Percentiles rank a stretch among this genome's conserved stretches.
Conservation (phyloP, 2,888 invertebrate genomes). For the Plemyria rubiginata region DNA sequence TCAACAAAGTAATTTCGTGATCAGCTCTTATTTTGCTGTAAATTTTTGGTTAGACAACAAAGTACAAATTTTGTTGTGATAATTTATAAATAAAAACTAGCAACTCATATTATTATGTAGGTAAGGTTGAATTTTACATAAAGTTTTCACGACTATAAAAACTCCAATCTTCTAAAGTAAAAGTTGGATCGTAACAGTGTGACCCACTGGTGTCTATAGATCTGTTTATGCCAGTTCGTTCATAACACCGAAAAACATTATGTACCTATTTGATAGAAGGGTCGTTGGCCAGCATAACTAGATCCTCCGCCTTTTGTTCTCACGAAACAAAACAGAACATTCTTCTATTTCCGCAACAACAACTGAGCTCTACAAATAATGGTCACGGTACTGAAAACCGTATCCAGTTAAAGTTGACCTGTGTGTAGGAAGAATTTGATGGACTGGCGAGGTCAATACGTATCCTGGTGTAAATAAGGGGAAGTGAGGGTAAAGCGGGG, state of each 20-base stretch:
- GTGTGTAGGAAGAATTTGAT: constrained; percentile 43
- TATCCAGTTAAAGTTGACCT: constrained; percentile 60
- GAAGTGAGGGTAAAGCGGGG: constrained; percentile 52
- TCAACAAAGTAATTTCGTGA: not conserved
- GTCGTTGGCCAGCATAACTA: constrained; percentile 50
- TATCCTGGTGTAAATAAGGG: constrained; percentile 65
- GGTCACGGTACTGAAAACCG: constrained; percentile 39
- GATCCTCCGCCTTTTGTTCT: constrained; percentile 47
- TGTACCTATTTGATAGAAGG: constrained; percentile 70
- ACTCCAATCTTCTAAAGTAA: not conserved
- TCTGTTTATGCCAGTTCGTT: constrained; percentile 13
- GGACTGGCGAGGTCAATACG: constrained; percentile 51
- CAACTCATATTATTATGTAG: not conserved
- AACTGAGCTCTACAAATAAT: constrained; percentile 50
- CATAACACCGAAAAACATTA: constrained; percentile 63
- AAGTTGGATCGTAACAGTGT: not conserved
- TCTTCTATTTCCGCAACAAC: constrained; percentile 38
- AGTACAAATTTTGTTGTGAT: not conserved
- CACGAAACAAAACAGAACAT: constrained; percentile 36
- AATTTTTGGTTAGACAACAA: not conserved
- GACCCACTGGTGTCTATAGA: constrained; percentile 10
- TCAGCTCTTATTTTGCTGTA: not conserved
- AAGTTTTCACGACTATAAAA: not conserved
- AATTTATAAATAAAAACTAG: not conserved
- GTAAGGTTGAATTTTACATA: not conserved